Base-by-base conservation (phyloP, 1,140 invertebrate genomes). In the Zaprionus vittiger region DNA sequence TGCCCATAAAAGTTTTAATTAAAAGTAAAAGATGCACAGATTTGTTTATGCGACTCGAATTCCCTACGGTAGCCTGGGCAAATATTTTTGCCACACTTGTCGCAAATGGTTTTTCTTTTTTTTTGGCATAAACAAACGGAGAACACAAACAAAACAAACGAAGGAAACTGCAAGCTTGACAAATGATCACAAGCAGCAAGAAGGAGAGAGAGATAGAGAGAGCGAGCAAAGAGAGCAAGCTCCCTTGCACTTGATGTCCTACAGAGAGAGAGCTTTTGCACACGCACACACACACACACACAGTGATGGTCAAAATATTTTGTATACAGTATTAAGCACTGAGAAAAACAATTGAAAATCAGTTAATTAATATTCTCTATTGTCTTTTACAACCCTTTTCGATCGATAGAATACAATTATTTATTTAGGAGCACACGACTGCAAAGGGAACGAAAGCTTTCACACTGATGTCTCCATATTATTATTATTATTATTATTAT, bases 21-120 rank as follows among this genome's bases (percentile, higher is more conserved):
- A 83, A 77, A 72, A 73, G 79, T 73, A 83, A 87, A 87, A 86
- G 55, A 66, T 63, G 70, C 57, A 61, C 72, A 55, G 59, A 78
- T 70, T 62, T 82, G 79, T 84, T 85, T 81, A 86, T 70, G 38
- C 65, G 37, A 63, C 38, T 64, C 56, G 22, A 79, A 67, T 66
- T 76, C 68, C 61, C 44, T 17, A 9, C 83, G 86, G 83, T 74
- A 86, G 83, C 84, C 84, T 80, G 67, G 55, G 81, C 80, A 78
- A 89, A 89, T 83, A 89, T 89, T 89, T 73, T 70, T 54, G 57
- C 59, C 59, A 64, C 66, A 61, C 59, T 75, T 60, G 26, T 57
- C 20, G 66, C 20, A 5, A 47, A 47, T 60, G 22, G 47, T 38
- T 41, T 57, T 31, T 38, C 44, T 67, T 20, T 28, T 34, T 63